Conservation (phyloP, 2,888 invertebrate species). For the Lycocerus yunnanus region DNA sequence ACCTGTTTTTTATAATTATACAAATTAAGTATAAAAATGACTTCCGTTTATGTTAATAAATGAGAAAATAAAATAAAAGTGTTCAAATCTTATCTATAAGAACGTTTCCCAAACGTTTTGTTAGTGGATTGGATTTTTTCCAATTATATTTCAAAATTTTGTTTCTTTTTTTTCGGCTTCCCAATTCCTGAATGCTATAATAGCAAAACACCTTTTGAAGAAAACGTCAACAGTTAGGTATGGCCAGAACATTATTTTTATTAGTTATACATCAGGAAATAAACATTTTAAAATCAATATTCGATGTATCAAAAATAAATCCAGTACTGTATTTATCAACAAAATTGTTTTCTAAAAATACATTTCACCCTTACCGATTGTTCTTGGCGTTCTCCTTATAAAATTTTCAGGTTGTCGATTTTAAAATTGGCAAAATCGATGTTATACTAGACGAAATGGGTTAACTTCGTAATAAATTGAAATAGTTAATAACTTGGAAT, state of each 20-base stretch:
- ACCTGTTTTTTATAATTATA: neutral
- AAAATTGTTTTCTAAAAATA: neutral
- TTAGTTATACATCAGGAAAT: neutral
- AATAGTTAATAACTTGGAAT: neutral
- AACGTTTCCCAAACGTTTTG: neutral
- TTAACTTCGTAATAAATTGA: neutral
- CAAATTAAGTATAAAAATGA: neutral
- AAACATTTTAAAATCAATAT: neutral
- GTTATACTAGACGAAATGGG: neutral
- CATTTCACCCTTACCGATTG: neutral
- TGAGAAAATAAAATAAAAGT: neutral
- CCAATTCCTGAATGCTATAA: neutral
- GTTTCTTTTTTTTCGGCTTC: neutral
- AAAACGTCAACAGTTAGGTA: neutral
- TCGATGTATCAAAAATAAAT: neutral
- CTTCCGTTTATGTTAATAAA: neutral
- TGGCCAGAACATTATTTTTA: neutral
- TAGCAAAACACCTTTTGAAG: neutral
- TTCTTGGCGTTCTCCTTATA: neutral
- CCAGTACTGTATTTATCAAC: neutral
- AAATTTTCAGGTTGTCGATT: neutral
- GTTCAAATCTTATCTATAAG: neutral
- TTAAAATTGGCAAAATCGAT: neutral
- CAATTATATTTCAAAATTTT: neutral
- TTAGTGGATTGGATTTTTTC: neutral